phyloP scores from a whole-genome alignment of 2,888 invertebrate species.

The Sesia bembeciformis region DNA sequence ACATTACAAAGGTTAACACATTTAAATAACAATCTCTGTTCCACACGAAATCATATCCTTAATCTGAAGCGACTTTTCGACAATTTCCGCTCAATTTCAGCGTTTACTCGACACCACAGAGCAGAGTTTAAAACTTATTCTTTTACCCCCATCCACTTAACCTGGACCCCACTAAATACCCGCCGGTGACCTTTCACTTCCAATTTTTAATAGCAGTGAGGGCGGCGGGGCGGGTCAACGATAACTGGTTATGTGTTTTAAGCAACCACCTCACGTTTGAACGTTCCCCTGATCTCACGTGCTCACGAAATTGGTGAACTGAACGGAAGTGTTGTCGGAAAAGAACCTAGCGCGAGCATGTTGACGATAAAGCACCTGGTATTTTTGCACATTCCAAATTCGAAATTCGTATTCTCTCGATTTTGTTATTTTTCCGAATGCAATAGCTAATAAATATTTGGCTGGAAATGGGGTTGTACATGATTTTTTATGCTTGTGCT shows the following conservation, averaged over 20 bases:
- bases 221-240: slow-evolving; percentile 9
- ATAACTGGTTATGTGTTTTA: slow-evolving; percentile 19
- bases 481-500: too few species aligned
- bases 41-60: slow-evolving; percentile 1
- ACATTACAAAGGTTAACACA: not conserved
- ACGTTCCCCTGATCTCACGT: slow-evolving; percentile 39
- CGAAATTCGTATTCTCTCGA: slow-evolving; percentile 6
- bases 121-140: slow-evolving; percentile 37
- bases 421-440: slow-evolving; percentile 7
- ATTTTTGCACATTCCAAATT: slow-evolving; percentile 14
- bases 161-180: slow-evolving; percentile 6
- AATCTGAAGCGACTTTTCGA: slow-evolving; percentile 10
- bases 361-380: slow-evolving; percentile 23
- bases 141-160: slow-evolving; percentile 18
- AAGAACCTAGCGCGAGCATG: slow-evolving; percentile 21
- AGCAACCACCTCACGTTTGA: slow-evolving; percentile 34
- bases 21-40: not conserved
- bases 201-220: slow-evolving; percentile 2
- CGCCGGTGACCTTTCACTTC: not conserved
- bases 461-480: not conserved
- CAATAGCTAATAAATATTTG: not conserved
- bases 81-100: slow-evolving; percentile 40
- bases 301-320: slow-evolving; percentile 37
- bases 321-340: slow-evolving; percentile 30
- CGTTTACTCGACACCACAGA: slow-evolving; percentile 33